Evolutionary conservation across 1,140 invertebrate species (phyloP), one percentile per base, ranked within the genome.

Genomic region (Cydia amplana): DNA sequence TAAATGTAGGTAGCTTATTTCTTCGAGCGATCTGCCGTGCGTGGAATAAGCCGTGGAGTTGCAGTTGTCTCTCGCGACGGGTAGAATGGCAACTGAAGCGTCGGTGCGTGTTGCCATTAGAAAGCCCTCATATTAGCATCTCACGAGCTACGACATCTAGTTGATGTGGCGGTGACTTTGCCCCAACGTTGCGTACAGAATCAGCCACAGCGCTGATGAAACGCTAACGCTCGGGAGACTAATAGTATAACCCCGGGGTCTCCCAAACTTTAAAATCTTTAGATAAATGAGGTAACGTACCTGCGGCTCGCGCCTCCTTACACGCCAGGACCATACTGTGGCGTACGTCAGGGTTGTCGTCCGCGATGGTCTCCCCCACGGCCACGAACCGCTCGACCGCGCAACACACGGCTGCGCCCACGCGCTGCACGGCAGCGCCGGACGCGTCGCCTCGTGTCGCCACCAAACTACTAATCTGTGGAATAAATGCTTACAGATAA

Each of bases 311-410:
- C 7, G 99, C 98, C 87, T 99, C 98, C 87, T 98, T 98, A 93
- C 99, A 99, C 7, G 98, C 98, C 81, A 99, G 97, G 88, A 98
- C 99, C 98, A 99, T 99, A 85, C 99, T 98, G 83, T 96, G 95
- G 81, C 98, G 97, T 80, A 99, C 98, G 91, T 99, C 98, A 14
- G 96, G 96, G 94, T 99, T 99, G 94, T 99, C 98, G 93, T 99
- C 98, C 32, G 98, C 98, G 86, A 99, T 99, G 78, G 98, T 98
- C 93, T 99, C 98, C 40, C 98, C 99, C 74, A 99, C 98, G 3
- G 97, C 97, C 74, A 99, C 98, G 94, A 99, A 99, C 77, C 98
- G 94, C 89, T 99, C 98, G 65, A 99, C 98, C 18, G 99, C 98
- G 82, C 98, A 95, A 91, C 98, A 98, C 46, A 99, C 97, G 14